Conservation (phyloP, 2,113 vertebrate genomes). For the Oxygymnocypris stewartii region DNA sequence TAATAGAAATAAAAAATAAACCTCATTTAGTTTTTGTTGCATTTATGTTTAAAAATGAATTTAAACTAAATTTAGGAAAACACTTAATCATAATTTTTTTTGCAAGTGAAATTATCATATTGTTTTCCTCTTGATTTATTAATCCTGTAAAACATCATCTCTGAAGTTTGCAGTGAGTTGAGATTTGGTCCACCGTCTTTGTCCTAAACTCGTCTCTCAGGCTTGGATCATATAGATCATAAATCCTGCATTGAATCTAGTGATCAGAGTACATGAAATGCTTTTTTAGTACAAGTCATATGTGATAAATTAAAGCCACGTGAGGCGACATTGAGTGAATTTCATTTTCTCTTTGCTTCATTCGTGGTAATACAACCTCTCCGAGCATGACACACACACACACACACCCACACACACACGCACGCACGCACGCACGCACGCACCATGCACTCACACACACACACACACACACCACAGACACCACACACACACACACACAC, state of each 20-base stretch:
- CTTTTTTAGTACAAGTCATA: conserved; percentile 84
- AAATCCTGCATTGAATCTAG: conserved; percentile 87
- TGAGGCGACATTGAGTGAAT: conserved; percentile 90
- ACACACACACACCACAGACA: not conserved
- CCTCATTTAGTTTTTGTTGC: not conserved
- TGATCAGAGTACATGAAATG: conserved; percentile 93
- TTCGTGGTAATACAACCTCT: conserved; percentile 86
- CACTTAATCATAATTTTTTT: too few relatives aligned
- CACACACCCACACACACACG: conserved; percentile 49
- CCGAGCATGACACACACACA: conserved; percentile 61
- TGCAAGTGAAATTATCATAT: not conserved
- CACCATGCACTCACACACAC: not conserved
- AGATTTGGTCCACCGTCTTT: not conserved
- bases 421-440: conserved; percentile 2
- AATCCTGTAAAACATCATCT: not conserved
- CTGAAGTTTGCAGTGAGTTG: not conserved
- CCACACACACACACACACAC: conserved; percentile 14
- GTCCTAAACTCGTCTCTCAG: conserved; percentile 71
- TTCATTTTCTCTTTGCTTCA: conserved; percentile 93
- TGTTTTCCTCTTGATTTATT: not conserved
- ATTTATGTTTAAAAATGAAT: not conserved
- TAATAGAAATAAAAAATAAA: not conserved
- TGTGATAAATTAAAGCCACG: conserved; percentile 93
- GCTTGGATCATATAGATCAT: conserved; percentile 76
- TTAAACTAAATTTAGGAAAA: not conserved